Conservation (phyloP, 1,140 invertebrate genomes). For the Atta texana region DNA sequence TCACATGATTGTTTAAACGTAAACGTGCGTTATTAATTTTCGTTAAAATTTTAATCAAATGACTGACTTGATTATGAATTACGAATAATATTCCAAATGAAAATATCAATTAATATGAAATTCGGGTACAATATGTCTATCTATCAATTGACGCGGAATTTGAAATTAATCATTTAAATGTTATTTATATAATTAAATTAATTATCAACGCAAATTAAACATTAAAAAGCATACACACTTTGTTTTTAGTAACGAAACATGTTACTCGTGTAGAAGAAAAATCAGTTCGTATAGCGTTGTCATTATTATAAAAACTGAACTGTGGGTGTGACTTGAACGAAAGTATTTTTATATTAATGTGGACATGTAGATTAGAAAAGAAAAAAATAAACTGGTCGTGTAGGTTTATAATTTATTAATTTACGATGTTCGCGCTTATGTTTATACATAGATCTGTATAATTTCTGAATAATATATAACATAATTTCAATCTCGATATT, state of each 20-base stretch:
- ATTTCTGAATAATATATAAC: not conserved
- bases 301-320: not conserved
- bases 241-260: constrained; percentile 7
- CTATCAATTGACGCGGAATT: not conserved
- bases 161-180: not conserved
- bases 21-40: constrained; percentile 10
- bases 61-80: not conserved
- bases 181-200: not conserved
- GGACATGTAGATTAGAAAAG: constrained; percentile 34
- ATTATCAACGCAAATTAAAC: not conserved
- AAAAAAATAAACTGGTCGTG: constrained; percentile 49
- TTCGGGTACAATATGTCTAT: not conserved
- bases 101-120: constrained; percentile 18
- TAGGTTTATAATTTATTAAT: constrained; percentile 5
- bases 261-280: constrained; percentile 28
- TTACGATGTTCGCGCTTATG: not conserved
- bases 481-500: constrained; percentile 6
- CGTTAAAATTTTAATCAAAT: constrained; percentile 18
- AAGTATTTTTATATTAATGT: constrained; percentile 30
- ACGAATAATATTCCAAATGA: constrained; percentile 4
- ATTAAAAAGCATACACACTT: not conserved
- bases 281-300: not conserved
- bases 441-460: not conserved
- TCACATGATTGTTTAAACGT: not conserved
- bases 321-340: constrained; percentile 53